Evolutionary conservation across 2,888 invertebrate genomes (phyloP).

Genomic region (Girardia tigrina): DNA sequence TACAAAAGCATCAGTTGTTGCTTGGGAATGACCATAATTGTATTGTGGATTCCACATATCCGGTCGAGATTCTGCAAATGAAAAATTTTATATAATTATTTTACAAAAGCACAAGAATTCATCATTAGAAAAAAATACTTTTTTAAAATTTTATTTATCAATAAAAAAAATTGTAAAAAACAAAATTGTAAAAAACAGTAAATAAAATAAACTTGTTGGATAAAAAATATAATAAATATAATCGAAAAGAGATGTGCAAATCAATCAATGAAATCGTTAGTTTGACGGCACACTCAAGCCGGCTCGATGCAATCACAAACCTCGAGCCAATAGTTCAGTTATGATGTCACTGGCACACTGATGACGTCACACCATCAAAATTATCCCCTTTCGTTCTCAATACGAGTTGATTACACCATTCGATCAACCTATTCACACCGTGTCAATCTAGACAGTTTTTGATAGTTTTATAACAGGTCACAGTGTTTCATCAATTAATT

Average conservation of each 20-base stretch:
- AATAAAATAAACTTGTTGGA: too few relatives aligned
- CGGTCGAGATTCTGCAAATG: conserved; percentile 5
- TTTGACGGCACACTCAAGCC: not conserved
- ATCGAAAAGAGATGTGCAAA: not conserved
- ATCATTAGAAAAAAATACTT: too few relatives aligned
- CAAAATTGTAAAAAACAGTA: too few relatives aligned
- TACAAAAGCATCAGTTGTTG: conserved; percentile 15
- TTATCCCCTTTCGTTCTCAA: not conserved
- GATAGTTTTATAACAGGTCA: not conserved
- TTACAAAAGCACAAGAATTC: too few relatives aligned
- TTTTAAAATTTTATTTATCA: too few relatives aligned
- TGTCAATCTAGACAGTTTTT: not conserved
- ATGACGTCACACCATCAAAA: not conserved
- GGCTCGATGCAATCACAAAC: not conserved
- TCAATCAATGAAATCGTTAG: not conserved
- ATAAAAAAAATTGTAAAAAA: too few relatives aligned
- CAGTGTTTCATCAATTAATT: not conserved
- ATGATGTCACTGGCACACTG: not conserved
- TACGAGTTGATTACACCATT: not conserved
- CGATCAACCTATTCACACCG: not conserved
- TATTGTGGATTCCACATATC: conserved; percentile 18
- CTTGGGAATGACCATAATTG: conserved; percentile 15
- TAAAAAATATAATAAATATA: too few relatives aligned
- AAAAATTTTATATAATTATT: too few relatives aligned
- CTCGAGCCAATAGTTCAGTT: not conserved